Conservation (phyloP, 2,888 invertebrate species). For the Amiota mariae region DNA sequence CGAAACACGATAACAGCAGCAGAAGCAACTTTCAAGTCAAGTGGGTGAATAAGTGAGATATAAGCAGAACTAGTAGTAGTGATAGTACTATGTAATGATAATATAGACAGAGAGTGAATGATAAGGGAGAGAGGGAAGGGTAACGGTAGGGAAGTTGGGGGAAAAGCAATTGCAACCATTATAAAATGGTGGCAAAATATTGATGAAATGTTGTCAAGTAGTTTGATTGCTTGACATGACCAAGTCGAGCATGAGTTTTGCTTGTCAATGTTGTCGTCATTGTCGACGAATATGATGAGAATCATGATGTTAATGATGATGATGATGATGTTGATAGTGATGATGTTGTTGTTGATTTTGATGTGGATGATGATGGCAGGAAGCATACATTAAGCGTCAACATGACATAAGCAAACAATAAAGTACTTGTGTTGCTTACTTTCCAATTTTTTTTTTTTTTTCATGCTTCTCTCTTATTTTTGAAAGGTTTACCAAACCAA, state of each 20-base stretch:
- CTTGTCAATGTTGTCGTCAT: too few species aligned
- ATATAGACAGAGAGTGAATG: not conserved
- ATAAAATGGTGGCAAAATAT: constrained; percentile 42
- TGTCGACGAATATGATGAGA: not conserved
- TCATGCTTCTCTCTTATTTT: not conserved
- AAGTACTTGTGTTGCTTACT: not conserved
- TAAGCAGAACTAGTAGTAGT: not conserved
- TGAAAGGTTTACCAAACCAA: constrained; percentile 4
- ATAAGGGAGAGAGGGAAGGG: not conserved
- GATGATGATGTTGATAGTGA: not conserved
- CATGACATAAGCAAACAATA: constrained; percentile 26
- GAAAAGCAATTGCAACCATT: constrained; percentile 11
- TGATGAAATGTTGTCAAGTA: constrained; percentile 61
- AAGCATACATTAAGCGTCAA: constrained; percentile 15
- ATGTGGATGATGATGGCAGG: constrained; percentile 12
- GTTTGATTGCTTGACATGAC: constrained; percentile 43
- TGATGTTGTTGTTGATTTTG: too few species aligned
- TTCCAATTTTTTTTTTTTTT: not conserved
- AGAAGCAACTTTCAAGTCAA: not conserved
- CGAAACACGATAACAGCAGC: constrained; percentile 24
- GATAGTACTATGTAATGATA: not conserved
- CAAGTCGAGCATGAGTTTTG: constrained; percentile 14
- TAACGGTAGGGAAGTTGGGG: too few species aligned
- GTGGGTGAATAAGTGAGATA: not conserved
- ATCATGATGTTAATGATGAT: not conserved